Evolutionary conservation across 64 coral and sea anemone species (phyloP), one percentile per base, ranked within the genome.

Genomic region (Montipora capricornis): DNA sequence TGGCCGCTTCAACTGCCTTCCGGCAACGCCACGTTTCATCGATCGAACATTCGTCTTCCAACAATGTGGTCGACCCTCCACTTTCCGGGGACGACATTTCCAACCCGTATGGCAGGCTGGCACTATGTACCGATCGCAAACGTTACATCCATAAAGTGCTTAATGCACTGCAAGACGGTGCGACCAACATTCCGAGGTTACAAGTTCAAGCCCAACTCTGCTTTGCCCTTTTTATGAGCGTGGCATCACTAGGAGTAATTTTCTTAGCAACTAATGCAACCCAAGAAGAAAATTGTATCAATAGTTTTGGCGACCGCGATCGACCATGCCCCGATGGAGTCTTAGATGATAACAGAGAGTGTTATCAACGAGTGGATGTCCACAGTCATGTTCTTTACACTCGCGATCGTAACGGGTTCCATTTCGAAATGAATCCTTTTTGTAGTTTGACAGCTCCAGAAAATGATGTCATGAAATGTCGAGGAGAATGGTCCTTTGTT

Each of bases 101-200:
- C 77, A 53, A 51, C 46, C 77, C 77, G 77, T 79, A 53, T 79
- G 77, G 77, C 77, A 16, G 77, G 77, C 9, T 79, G 77, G 77
- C 77, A 79, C 16, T 52, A 79, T 48, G 77, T 79, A 9, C 47
- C 77, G 13, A 13, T 79, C 77, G 47, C 16, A 52, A 79, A 79
- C 77, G 47, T 79, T 79, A 50, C 77, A 8, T 79, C 77, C 77
- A 6, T 51, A 48, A 79, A 79, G 9, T 79, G 47, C 48, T 79
- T 79, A 19, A 47, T 52, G 15, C 49, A 47, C 7, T 79, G 77
- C 77, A 52, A 17, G 48, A 79, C 48, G 49, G 77, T 53, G 47
- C 77, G 77, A n/a, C 77, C 77, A 47, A 79, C 47, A 19, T 79
- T 79, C 77, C 77, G 3, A 79, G 77, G 77, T 8, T 79, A 52